phyloP scores from a whole-genome alignment of 1,140 invertebrate species.

The Sitobion miscanthi region DNA sequence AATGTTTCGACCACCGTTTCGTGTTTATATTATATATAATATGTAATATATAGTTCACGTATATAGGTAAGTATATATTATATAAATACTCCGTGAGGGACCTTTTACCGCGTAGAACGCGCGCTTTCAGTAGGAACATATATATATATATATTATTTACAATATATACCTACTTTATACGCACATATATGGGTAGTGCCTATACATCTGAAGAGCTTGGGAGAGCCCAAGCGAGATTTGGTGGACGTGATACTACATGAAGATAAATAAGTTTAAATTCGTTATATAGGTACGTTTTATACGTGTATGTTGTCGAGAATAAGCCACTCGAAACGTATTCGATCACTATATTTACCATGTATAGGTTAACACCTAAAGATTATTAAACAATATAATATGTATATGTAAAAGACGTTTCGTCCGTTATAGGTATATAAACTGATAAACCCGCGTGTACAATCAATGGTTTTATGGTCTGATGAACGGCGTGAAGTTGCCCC shows the following conservation, averaged over 20 bases:
- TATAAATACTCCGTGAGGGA: not conserved
- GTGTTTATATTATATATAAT: not conserved
- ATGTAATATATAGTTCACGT: not conserved
- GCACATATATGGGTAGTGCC: not conserved
- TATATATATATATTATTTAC: not conserved
- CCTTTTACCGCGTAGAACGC: not conserved
- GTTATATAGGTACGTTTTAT: not conserved
- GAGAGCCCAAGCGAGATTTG: not conserved
- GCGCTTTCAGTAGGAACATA: not conserved
- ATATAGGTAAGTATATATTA: not conserved
- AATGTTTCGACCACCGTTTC: not conserved
- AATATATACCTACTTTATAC: not conserved
- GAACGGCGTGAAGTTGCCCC: not conserved
- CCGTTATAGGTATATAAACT: not conserved
- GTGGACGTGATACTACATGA: not conserved
- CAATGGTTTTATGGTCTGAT: not conserved
- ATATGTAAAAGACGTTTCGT: not conserved
- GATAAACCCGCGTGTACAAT: not conserved
- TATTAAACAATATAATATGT: not conserved
- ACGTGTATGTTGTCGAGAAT: not conserved
- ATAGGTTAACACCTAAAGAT: not conserved
- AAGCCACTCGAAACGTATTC: not conserved
- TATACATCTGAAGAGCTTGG: not conserved
- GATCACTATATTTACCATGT: not conserved
- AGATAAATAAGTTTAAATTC: constrained; percentile 25